Percentiles rank a stretch among this genome's conserved stretches.
Evolutionary conservation across 2,888 invertebrate species (phyloP).

Genomic region (Blastobasis adustella): DNA sequence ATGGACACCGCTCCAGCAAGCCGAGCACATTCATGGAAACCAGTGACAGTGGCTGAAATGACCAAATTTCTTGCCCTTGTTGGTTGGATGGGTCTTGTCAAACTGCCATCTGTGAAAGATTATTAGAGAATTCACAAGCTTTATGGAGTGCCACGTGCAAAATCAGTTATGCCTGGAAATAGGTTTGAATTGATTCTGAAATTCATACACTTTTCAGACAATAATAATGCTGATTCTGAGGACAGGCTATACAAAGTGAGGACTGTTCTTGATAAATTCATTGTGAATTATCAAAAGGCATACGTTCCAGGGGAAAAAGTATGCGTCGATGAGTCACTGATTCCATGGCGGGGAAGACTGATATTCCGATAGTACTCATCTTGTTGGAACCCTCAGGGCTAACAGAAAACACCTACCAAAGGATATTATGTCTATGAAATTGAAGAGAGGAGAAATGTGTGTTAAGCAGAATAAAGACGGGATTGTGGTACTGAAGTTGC

Average conservation of each 20-base stretch:
- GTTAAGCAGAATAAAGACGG: slow-evolving; percentile 8
- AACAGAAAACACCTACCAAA: slow-evolving; percentile 14
- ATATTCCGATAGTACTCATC: slow-evolving; percentile 8
- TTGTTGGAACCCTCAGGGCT: neutral
- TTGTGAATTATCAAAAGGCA: slow-evolving; percentile 11
- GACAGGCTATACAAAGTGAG: slow-evolving; percentile 11
- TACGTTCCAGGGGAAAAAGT: slow-evolving; percentile 11
- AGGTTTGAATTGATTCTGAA: too few species aligned
- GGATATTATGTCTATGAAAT: slow-evolving; percentile 1
- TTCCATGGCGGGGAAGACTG: slow-evolving; percentile 7
- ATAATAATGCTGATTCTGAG: slow-evolving; percentile 7
- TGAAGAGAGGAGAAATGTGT: slow-evolving; percentile 11
- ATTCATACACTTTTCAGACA: slow-evolving; percentile 13
- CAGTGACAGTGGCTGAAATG: slow-evolving; percentile 10
- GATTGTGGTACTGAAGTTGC: slow-evolving; percentile 15
- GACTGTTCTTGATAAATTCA: slow-evolving; percentile 13
- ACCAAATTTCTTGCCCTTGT: slow-evolving; percentile 12
- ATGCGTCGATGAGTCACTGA: slow-evolving; percentile 2
- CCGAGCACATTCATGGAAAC: slow-evolving; percentile 12
- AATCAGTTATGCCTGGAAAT: slow-evolving; percentile 14
- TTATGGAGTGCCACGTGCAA: slow-evolving; percentile 14
- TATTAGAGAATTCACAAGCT: slow-evolving; percentile 17
- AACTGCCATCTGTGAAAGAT: slow-evolving; percentile 16
- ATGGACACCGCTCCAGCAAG: slow-evolving; percentile 10
- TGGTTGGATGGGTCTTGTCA: slow-evolving; percentile 21